These are phyloP conservation scores for Phania funesta DNA, from an alignment of 2,888 invertebrate genomes.

Conservation along the genomic window DNA sequence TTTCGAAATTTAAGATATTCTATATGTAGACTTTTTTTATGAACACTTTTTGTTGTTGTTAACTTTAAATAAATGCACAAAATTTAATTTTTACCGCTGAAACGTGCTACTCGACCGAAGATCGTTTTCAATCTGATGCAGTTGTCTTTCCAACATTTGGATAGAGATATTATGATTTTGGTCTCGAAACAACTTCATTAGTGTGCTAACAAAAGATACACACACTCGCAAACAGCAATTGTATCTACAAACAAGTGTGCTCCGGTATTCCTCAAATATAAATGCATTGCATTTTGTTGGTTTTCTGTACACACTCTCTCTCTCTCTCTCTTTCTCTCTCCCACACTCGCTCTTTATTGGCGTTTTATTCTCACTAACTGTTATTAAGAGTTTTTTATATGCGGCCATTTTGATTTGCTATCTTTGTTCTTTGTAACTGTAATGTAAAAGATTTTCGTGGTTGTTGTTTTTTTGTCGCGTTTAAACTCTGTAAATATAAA, in stretches of 20 bases:
- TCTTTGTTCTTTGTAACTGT: slow-evolving; percentile 53
- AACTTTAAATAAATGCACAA: slow-evolving; percentile 18
- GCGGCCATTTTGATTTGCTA: slow-evolving; percentile 79
- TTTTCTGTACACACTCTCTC: background rate
- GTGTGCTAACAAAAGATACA: slow-evolving; percentile 40
- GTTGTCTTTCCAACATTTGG: slow-evolving; percentile 43
- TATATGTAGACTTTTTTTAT: background rate
- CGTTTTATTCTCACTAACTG: slow-evolving; percentile 14
- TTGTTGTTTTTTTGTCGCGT: background rate
- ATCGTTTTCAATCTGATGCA: slow-evolving; percentile 77
- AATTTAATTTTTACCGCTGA: slow-evolving; percentile 59
- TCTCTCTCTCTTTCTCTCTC: slow-evolving; percentile 8
- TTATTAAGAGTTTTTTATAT: slow-evolving; percentile 66
- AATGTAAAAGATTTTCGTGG: slow-evolving; percentile 15
- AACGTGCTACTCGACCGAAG: slow-evolving; percentile 75
- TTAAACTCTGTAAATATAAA: too few relatives aligned
- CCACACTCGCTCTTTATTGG: background rate
- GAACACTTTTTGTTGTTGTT: slow-evolving; percentile 13
- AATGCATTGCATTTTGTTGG: slow-evolving; percentile 40
- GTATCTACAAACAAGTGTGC: slow-evolving; percentile 27
- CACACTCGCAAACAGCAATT: slow-evolving; percentile 36
- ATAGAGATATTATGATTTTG: slow-evolving; percentile 52
- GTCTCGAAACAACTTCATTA: slow-evolving; percentile 75
- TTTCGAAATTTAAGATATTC: background rate
- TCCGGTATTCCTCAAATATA: slow-evolving; percentile 51